Evolutionary conservation across 1,140 invertebrate genomes (phyloP).

Genomic region (Drosophila orena): DNA sequence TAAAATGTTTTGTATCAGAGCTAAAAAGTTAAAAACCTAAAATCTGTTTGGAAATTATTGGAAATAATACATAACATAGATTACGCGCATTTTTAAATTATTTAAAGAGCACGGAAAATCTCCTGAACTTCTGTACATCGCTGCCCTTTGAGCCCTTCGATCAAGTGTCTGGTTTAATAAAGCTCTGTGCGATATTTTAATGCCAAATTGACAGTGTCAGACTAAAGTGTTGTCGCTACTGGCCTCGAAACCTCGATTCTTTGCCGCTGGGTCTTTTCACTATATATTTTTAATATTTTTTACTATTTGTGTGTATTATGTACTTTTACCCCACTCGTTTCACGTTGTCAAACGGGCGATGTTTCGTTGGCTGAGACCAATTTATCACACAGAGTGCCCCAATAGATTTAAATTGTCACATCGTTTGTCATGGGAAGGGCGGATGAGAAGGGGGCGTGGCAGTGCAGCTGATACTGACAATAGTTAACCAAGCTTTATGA

Average conservation of each 20-base stretch:
- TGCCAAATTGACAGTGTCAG: slow-evolving; percentile 69
- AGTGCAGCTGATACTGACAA: slow-evolving; percentile 25
- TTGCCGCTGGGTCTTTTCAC: slow-evolving; percentile 28
- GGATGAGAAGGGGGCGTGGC: neutral
- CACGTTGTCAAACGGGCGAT: slow-evolving; percentile 44
- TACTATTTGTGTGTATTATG: slow-evolving; percentile 21
- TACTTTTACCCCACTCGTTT: slow-evolving; percentile 19
- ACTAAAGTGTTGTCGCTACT: slow-evolving; percentile 51
- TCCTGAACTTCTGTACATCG: neutral
- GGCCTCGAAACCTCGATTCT: slow-evolving; percentile 33
- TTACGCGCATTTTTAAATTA: neutral
- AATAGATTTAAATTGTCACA: slow-evolving; percentile 81
- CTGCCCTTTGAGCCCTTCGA: slow-evolving; percentile 18
- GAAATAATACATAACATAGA: no score
- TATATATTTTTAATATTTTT: slow-evolving; percentile 22
- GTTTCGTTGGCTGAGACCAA: slow-evolving; percentile 58
- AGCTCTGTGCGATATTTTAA: slow-evolving; percentile 63
- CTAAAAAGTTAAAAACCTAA: no score
- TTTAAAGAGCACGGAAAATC: neutral
- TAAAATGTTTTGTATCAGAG: no score
- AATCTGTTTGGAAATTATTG: no score
- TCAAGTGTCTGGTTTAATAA: slow-evolving; percentile 42
- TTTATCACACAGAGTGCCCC: slow-evolving; percentile 72
- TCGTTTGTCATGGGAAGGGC: slow-evolving; percentile 69
- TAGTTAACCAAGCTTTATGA: slow-evolving; percentile 32